A percentile compares a stretch with the other conserved stretches of the same genome.
Conservation (phyloP, 92 coral and sea anemone genomes). For the Nematostella vectensis region DNA sequence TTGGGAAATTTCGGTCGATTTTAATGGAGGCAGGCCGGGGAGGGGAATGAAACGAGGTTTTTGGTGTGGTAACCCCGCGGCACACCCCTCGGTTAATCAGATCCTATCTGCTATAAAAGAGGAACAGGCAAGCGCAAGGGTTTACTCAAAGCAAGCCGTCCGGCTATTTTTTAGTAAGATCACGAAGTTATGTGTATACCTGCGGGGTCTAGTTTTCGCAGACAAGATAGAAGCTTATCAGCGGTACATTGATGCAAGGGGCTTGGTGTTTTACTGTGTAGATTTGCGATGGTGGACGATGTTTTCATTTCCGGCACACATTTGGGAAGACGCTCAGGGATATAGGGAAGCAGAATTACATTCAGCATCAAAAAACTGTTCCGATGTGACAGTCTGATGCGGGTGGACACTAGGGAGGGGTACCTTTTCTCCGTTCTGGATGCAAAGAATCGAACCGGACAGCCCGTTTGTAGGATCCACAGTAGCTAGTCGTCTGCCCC, state of each 20-base stretch:
- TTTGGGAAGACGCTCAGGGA: slow-evolving; percentile 30
- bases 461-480: background rate
- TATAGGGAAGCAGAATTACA: background rate
- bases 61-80: slow-evolving; percentile 12
- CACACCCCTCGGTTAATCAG: slow-evolving; percentile 10
- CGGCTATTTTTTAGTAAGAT: slow-evolving; percentile 22
- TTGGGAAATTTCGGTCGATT: slow-evolving; percentile 12
- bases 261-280: slow-evolving; percentile 20
- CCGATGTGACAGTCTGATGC: too few relatives aligned
- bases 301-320: slow-evolving; percentile 24
- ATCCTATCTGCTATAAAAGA: background rate
- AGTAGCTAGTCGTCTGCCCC: background rate
- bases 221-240: background rate
- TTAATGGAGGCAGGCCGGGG: slow-evolving; percentile 8
- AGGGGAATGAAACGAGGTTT: slow-evolving; percentile 11
- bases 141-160: slow-evolving; percentile 4
- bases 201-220: slow-evolving; percentile 4
- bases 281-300: slow-evolving; percentile 8
- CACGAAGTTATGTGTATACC: slow-evolving; percentile 4
- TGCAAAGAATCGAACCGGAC: background rate
- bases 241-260: slow-evolving; percentile 11
- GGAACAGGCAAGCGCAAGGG: slow-evolving; percentile 2
- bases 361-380: too few relatives aligned
- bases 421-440: background rate
- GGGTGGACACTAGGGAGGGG: background rate